Evolutionary conservation across 2,113 vertebrate species (phyloP).

Genomic region (Oryzias celebensis): DNA sequence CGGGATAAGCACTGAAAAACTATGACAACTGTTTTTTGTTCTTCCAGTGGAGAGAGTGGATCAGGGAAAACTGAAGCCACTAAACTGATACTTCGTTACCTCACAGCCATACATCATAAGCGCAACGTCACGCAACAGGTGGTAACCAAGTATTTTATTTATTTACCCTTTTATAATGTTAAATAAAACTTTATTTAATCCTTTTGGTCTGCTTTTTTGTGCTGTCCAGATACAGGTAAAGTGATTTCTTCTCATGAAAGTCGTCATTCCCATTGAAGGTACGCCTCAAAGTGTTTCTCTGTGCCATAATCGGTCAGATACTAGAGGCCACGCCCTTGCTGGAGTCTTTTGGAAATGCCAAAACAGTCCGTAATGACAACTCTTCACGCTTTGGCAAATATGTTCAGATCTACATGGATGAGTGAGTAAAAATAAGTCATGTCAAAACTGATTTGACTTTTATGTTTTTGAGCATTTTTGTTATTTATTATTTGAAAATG

Average conservation of each 20-base stretch:
- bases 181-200: neutral
- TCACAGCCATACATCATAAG: slow-evolving; percentile 92
- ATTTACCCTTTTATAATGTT: neutral
- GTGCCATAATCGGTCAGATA: slow-evolving; percentile 78
- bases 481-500: neutral
- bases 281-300: slow-evolving; percentile 8
- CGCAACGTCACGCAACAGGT: slow-evolving; percentile 87
- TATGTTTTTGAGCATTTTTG: neutral
- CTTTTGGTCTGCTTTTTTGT: neutral
- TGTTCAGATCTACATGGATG: slow-evolving; percentile 92
- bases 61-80: slow-evolving; percentile 96
- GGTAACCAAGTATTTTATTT: neutral
- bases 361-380: slow-evolving; percentile 97
- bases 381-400: slow-evolving; percentile 98
- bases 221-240: slow-evolving; percentile 84
- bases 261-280: neutral
- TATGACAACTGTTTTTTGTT: slow-evolving; percentile 5
- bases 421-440: slow-evolving; percentile 79
- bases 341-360: slow-evolving; percentile 98
- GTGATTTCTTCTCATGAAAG: neutral
- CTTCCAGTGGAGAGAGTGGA: slow-evolving; percentile 90
- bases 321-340: slow-evolving; percentile 93
- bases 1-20: neutral
- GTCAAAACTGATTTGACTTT: neutral
- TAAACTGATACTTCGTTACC: slow-evolving; percentile 91